Base-by-base conservation (phyloP, 2,888 invertebrate genomes). In the Dichetophora obliterata region DNA sequence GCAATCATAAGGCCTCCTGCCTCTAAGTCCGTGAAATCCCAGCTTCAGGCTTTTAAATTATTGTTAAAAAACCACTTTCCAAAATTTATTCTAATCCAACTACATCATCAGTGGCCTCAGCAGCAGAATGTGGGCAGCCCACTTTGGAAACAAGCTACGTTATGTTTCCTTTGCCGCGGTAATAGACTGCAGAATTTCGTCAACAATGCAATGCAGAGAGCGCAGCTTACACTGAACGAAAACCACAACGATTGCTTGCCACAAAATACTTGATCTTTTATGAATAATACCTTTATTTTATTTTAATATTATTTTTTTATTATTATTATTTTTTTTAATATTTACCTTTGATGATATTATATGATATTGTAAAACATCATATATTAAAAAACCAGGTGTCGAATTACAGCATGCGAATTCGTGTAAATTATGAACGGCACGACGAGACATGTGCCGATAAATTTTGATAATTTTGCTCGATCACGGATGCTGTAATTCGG, bases 1-100 rank as follows among this genome's bases (percentile, higher is more conserved):
- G 37, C 77, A 77, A 77, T 77, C 71, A 75, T 48, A 48, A 48
- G 54, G 57, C 75, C 73, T 78, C 77, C 78, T 79, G 78, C 75
- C 74, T 79, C 79, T 75, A 74, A 79, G 79, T 77, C 80, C 80
- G 70, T 80, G 79, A 78, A 78, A 72, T 70, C 68, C 65, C 68
- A 76, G 68, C 57, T 76, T 80, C 79, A 73, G 80, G 79, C 78
- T 80, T 79, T 80, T 75, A 68, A 75, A 77, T 78, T 80, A 79
- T 79, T 80, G 76, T 61, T 57, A 50, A 31, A 72, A 72, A 72
- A 72, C 61, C 72, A 61, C 59, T 72, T 61, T 72, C 59, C 72
- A 59, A 72, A 61, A 72, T 72, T 37, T 61, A 72, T 72, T 72
- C 69, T 69, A 69, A 69, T 70, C 70, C 70, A 27, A 19, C 70